Evolutionary conservation across 2,888 invertebrate genomes (phyloP), one percentile per base, ranked within the genome.

Genomic region (Matsumyia berberina): DNA sequence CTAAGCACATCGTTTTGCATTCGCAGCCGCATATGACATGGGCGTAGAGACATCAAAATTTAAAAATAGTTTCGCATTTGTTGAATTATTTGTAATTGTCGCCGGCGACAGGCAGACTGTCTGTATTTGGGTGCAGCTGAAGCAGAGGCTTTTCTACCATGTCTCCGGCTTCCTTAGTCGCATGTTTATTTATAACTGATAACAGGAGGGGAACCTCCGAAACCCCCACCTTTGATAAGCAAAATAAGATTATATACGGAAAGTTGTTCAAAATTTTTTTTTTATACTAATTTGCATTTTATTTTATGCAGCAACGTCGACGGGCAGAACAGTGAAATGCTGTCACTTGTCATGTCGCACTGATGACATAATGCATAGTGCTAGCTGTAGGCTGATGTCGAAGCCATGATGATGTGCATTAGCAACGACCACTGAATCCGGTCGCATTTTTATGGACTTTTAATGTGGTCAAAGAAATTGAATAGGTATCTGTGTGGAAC

Each of bases 61-160:
- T 29, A 83, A 78, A 83, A 83, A 83, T 83, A 83, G 62, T 60
- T 42, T 73, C 9, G 19, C n/a, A n/a, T 46, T 15, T 24, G n/a
- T 11, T 57, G 35, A 60, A 33, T 46, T 60, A 69, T 44, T 19
- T 78, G 78, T 42, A 58, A 72, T 62, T 57, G 35, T 49, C 17
- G 17, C 24, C 33, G 79, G 83, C 83, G 80, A 76, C 85, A 85
- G 53, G 70, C 85, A 67, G 85, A 70, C 80, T 85, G 69, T 70
- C 64, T 76, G 70, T 42, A 70, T 74, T 76, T 55, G 70, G 70
- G 17, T 37, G 51, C 49, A 80, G 42, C 57, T 58, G n/a, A 55
- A 11, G 17, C 17, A 11, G 15, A 17, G 29, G 62, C 57, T 74
- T 12, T 57, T 57, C 44, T 12, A 12, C 4, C 12, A 17, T 11